phyloP scores from a whole-genome alignment of 2,113 vertebrate species.

The Rhinolophus ferrumequinum region DNA sequence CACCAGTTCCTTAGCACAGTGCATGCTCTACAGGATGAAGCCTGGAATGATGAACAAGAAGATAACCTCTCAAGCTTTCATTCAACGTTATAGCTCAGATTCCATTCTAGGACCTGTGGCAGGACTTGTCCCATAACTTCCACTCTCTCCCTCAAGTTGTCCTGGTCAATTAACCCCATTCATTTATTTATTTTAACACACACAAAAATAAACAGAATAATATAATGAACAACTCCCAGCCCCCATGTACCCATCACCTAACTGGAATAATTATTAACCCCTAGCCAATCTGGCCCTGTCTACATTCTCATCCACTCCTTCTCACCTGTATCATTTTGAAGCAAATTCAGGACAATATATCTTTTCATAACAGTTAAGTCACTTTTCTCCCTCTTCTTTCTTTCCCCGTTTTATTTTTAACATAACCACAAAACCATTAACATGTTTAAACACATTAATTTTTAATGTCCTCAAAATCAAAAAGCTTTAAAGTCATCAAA shows the following conservation, averaged over 20 bases:
- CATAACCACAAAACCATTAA: not conserved
- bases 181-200: not conserved
- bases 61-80: not conserved
- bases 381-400: too few relatives aligned
- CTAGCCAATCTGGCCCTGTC: not conserved
- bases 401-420: not conserved
- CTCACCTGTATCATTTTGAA: not conserved
- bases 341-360: not conserved
- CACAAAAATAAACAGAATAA: not conserved
- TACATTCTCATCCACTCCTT: accelerated
- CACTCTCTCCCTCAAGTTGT: not conserved
- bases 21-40: not conserved
- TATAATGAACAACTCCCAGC: not conserved
- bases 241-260: not conserved
- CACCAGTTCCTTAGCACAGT: not conserved
- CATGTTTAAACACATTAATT: not conserved
- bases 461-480: not conserved
- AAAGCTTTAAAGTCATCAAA: not conserved
- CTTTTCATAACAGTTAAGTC: not conserved
- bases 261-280: not conserved
- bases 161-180: not conserved
- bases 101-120: too few relatives aligned
- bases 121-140: not conserved
- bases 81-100: not conserved
- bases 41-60: not conserved